Conservation (phyloP, 2,113 vertebrate species). For the Hippocampus abdominalis region DNA sequence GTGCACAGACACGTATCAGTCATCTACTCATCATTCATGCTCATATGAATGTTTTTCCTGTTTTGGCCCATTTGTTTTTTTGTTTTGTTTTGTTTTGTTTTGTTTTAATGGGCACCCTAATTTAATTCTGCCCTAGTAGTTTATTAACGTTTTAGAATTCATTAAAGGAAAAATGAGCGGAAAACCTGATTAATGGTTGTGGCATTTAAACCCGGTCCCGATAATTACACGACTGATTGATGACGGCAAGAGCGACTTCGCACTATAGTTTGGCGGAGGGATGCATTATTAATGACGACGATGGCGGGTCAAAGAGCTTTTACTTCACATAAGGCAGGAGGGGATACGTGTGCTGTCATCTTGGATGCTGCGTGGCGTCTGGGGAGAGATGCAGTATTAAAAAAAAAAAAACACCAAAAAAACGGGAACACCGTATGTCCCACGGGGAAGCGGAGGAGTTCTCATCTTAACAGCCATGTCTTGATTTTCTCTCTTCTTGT, state of each 20-base stretch:
- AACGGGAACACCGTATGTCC: slow-evolving; percentile 9
- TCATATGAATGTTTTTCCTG: slow-evolving; percentile 13
- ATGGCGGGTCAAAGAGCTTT: slow-evolving; percentile 35
- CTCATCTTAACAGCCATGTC: slow-evolving; percentile 29
- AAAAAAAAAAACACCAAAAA: slow-evolving; percentile 15
- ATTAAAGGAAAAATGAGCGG: slow-evolving; percentile 22
- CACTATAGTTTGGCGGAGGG: slow-evolving; percentile 26
- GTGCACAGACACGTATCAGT: slow-evolving; percentile 22
- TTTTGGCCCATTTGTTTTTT: slow-evolving; percentile 17
- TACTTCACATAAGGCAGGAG: slow-evolving; percentile 24
- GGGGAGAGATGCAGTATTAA: slow-evolving; percentile 22
- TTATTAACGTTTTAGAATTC: slow-evolving; percentile 37
- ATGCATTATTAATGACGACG: slow-evolving; percentile 34
- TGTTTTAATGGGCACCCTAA: slow-evolving; percentile 14
- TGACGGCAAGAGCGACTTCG: slow-evolving; percentile 21
- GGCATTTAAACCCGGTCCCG: slow-evolving; percentile 42
- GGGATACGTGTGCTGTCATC: slow-evolving; percentile 27
- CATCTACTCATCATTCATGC: slow-evolving; percentile 37
- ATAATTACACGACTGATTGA: slow-evolving; percentile 50
- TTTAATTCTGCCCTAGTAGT: slow-evolving; percentile 6
- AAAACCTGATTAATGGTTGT: slow-evolving; percentile 41
- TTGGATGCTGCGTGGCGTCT: slow-evolving; percentile 10
- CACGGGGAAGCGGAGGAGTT: slow-evolving; percentile 23
- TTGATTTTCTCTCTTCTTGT: slow-evolving; percentile 33
- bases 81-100: neutral